Evolutionary conservation across 2,888 invertebrate genomes (phyloP).

Genomic region (Drosophila antonietae): DNA sequence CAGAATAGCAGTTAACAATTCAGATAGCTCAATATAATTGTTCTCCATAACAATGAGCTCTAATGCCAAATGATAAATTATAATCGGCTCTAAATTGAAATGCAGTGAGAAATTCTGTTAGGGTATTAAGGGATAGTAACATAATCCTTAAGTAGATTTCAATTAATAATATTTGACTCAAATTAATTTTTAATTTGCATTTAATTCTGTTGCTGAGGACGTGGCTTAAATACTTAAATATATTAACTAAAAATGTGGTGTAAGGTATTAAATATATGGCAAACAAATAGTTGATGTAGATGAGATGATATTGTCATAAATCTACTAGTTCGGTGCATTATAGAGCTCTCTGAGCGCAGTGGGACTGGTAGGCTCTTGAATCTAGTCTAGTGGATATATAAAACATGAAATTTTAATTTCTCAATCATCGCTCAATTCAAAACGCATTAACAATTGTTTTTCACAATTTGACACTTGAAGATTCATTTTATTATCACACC

Average conservation of each 20-base stretch:
- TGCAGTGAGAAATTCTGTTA: not conserved
- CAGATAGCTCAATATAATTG: constrained; percentile 16
- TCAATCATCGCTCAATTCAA: not conserved
- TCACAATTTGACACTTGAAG: constrained; percentile 22
- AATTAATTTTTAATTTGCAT: too few species aligned
- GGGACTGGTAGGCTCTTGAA: too few species aligned
- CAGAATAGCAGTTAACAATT: constrained; percentile 6
- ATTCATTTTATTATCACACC: constrained; percentile 70
- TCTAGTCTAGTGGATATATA: too few species aligned
- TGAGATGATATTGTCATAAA: not conserved
- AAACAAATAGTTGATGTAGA: not conserved
- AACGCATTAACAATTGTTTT: not conserved
- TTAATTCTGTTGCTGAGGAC: too few species aligned
- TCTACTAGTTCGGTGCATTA: not conserved
- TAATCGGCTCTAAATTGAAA: constrained; percentile 4
- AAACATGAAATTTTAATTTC: too few species aligned
- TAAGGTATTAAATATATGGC: too few species aligned
- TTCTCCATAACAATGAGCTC: not conserved
- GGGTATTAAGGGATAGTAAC: not conserved
- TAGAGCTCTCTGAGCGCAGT: not conserved
- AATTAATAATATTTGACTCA: not conserved
- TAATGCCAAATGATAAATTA: not conserved
- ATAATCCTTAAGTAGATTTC: not conserved
- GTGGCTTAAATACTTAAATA: too few species aligned
- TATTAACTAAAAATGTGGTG: too few species aligned